Evolutionary conservation across 2,797 vertebrate genomes (phyloP), one percentile per base, ranked within the genome.

Genomic region (Todus mexicanus): DNA sequence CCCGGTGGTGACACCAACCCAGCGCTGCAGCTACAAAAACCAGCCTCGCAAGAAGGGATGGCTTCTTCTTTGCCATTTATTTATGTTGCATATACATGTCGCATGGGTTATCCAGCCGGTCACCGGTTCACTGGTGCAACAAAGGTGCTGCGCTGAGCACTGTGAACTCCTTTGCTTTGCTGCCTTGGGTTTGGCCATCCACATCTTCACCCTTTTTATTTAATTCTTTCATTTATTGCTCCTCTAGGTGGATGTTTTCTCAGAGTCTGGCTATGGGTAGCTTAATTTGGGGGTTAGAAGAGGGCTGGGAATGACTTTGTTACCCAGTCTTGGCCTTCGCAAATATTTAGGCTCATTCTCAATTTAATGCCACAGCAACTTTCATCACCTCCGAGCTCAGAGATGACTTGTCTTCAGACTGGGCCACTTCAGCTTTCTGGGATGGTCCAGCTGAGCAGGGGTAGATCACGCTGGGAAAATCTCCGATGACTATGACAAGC

Each of bases 1-100:
- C 93, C 98, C 97, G 59, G 96, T 97, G 98, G 97, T 71, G 88
- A 69, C 91, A 80, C 21, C 59, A 8, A 77, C 94, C 63, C 79
- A 43, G 68, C 33, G 64, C 92, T 23, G 7, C 77, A 21, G 74
- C 75, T 75, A 35, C 54, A 7, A 38, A 40, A 43, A 4, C 2
- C 27, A 5, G 35, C n/a, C 29, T 25, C 4, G 33, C 37, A 3
- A 15, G 20, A 1, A 15, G 37, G 25, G 56, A 14, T 3, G 27
- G 16, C 14, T n/a, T 10, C 7, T 12, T 2, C 1, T 0, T 59
- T 6, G 2, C 3, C 19, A 1, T 13, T 27, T 4, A 7, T 40
- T 65, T 5, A 27, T 25, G 25, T 14, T 37, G 31, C 38, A 29
- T 43, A 12, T 16, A 4, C 7, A 21, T 18, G 1, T 1, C 0